A percentile compares a stretch with the other conserved stretches of the same genome.
These are phyloP conservation scores for Muscidifurax raptorellus DNA, from an alignment of 1,140 invertebrate species.

Conservation along the genomic window DNA sequence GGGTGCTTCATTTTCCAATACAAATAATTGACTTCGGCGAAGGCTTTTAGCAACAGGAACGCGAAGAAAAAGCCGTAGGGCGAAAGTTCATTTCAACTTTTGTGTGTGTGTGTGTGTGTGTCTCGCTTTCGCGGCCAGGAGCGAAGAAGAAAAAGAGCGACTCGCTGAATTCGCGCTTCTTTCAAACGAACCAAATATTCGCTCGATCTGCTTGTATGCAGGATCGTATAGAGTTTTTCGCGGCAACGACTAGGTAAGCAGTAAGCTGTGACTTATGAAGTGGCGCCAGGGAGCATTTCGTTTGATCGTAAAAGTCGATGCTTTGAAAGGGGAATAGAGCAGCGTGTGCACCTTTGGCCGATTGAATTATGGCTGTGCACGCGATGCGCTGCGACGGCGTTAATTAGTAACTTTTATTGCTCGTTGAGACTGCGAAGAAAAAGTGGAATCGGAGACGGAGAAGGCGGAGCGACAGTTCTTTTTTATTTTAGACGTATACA, in stretches of 20 bases:
- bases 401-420: constrained; percentile 24
- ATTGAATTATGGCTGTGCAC: background rate
- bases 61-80: background rate
- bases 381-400: background rate
- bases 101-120: background rate
- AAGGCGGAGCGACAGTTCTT: background rate
- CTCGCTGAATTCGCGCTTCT: background rate
- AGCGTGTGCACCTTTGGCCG: too few relatives aligned
- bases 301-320: background rate
- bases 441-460: background rate
- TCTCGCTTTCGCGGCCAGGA: background rate
- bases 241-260: too few relatives aligned
- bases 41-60: constrained; percentile 23
- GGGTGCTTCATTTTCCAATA: constrained; percentile 31
- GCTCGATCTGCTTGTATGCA: background rate
- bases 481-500: too few relatives aligned
- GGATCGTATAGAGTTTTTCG: background rate
- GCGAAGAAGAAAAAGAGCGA: background rate
- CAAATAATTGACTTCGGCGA: constrained; percentile 31
- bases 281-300: background rate
- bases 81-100: constrained; percentile 29
- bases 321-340: background rate
- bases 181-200: background rate
- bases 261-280: background rate
- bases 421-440: background rate